phyloP scores from a whole-genome alignment of 64 coral and sea anemone genomes.

The Platygyra sinensis region DNA sequence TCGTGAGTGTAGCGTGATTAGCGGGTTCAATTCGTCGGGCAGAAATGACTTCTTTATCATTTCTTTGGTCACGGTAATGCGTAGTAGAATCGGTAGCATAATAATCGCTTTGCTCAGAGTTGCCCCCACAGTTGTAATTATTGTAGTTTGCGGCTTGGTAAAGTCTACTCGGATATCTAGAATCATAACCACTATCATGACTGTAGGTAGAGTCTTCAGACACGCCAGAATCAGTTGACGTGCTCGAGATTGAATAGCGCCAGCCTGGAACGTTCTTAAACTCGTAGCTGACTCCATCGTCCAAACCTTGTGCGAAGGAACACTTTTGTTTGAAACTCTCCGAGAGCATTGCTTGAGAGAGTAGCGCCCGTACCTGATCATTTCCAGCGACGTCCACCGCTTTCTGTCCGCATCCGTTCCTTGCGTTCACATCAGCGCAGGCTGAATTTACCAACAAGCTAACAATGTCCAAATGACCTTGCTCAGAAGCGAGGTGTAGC shows the following conservation, averaged over 20 bases:
- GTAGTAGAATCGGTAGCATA: not conserved
- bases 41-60: not conserved
- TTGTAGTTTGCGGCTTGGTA: not conserved
- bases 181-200: slow-evolving; percentile 50
- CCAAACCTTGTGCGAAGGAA: not conserved
- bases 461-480: slow-evolving; percentile 60
- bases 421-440: slow-evolving; percentile 68
- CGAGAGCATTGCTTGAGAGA: slow-evolving; percentile 65
- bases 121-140: not conserved
- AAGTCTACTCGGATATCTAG: slow-evolving; percentile 25
- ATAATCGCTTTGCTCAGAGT: not conserved
- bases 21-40: not conserved
- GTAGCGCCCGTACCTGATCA: slow-evolving; percentile 62
- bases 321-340: slow-evolving; percentile 73
- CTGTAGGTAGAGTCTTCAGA: slow-evolving; percentile 49
- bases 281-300: not conserved
- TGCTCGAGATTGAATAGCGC: slow-evolving; percentile 65
- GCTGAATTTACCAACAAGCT: slow-evolving; percentile 70
- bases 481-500: slow-evolving; percentile 60
- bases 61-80: slow-evolving; percentile 13
- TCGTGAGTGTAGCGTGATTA: not conserved
- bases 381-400: slow-evolving; percentile 56
- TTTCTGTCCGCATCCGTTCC: slow-evolving; percentile 39
- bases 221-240: slow-evolving; percentile 71
- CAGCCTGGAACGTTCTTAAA: slow-evolving; percentile 63